phyloP scores from a whole-genome alignment of 2,888 invertebrate genomes.

The Clanis bilineata region DNA sequence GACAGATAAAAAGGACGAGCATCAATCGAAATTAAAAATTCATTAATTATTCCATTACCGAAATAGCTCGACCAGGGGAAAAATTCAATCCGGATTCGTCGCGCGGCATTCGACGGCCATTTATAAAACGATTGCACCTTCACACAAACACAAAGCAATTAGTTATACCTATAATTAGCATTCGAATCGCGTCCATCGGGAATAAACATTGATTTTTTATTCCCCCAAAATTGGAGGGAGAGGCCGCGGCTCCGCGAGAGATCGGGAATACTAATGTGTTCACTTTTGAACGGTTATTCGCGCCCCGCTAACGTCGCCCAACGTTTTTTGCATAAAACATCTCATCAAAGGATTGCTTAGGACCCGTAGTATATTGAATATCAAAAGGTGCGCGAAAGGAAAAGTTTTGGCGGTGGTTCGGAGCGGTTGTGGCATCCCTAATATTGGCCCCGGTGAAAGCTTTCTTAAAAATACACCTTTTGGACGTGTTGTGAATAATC shows the following conservation, averaged over 20 bases:
- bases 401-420: constrained; percentile 67
- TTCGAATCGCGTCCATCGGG: constrained; percentile 73
- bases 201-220: constrained; percentile 83
- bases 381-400: constrained; percentile 76
- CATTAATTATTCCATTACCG: constrained; percentile 39
- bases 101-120: constrained; percentile 40
- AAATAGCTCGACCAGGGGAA: constrained; percentile 37
- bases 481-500: constrained; percentile 75
- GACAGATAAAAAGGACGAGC: constrained; percentile 5
- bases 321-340: constrained; percentile 83
- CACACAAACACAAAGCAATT: constrained; percentile 73
- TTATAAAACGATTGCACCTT: constrained; percentile 56
- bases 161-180: constrained; percentile 75
- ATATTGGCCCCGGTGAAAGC: constrained; percentile 72
- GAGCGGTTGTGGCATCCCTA: constrained; percentile 67
- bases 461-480: constrained; percentile 79
- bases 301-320: constrained; percentile 74
- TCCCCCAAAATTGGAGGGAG: constrained; percentile 73
- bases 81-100: constrained; percentile 44
- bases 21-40: constrained; percentile 35
- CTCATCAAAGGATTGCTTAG: constrained; percentile 82
- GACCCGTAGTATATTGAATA: constrained; percentile 80
- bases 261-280: constrained; percentile 79
- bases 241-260: constrained; percentile 58
- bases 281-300: constrained; percentile 80